Evolutionary conservation across 1,140 invertebrate species (phyloP), one percentile per base, ranked within the genome.

Genomic region (Halesus radiatus): DNA sequence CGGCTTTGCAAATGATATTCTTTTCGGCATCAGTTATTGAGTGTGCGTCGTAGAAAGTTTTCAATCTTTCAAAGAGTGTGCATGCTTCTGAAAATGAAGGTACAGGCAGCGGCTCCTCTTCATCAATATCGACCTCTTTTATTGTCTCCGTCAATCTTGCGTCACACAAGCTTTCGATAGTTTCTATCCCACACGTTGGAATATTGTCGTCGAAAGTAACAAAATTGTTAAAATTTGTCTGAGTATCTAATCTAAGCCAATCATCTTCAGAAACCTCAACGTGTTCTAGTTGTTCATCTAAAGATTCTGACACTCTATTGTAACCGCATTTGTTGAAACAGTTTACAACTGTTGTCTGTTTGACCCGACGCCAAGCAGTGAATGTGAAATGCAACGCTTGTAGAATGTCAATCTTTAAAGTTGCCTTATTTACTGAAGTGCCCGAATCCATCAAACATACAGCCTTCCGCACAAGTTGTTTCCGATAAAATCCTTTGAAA

Each of bases 101-200:
- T 68, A 68, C 64, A 68, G 22, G 64, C 22, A 68, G 64, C 64
- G 64, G 26, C 64, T 68, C 13, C 64, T 68, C 64, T 68, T 68
- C 64, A 68, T 68, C 64, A 68, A 68, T 68, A 68, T 68, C 64
- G 64, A 68, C 64, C 64, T 68, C 64, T 68, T 68, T 13, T 68
- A 29, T 29, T 60, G 56, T 60, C 68, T 72, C 68, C 68, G 13
- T 72, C 45, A 72, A 72, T 18, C 68, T 72, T 72, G 68, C 68
- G 68, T 72, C 68, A 52, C 68, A 72, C 68, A 50, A 72, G 68
- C 20, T 72, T 72, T 72, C 68, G 16, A 72, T 72, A 22, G 16
- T 72, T 72, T 72, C 68, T 52, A 72, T 72, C 68, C 66, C 66
- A 70, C 66, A 70, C 32, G 66, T 70, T 70, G 68, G 68, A 22